phyloP scores from a whole-genome alignment of 2,797 vertebrate genomes.

The Mus spretus region DNA sequence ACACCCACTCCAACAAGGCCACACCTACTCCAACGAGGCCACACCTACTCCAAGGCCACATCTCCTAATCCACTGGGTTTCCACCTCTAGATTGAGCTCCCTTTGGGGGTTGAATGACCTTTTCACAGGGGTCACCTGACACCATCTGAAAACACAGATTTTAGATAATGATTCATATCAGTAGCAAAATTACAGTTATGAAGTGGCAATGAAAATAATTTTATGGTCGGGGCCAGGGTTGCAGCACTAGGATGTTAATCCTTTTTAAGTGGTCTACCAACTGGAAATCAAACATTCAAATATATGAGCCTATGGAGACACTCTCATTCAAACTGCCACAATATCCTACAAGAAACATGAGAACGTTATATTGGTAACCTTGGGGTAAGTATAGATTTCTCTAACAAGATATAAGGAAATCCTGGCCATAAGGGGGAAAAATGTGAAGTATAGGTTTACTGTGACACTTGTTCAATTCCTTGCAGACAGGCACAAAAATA shows the following conservation, averaged over 20 bases:
- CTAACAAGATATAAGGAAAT: not conserved
- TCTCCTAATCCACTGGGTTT: not conserved
- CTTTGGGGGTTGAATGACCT: not conserved
- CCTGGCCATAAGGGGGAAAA: not conserved
- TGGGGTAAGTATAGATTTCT: not conserved
- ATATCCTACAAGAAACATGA: not conserved
- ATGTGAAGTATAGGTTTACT: not conserved
- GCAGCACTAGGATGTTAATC: not conserved
- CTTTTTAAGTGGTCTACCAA: not conserved
- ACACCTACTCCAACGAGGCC: not conserved
- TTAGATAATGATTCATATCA: not conserved
- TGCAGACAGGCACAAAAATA: not conserved
- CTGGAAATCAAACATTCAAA: not conserved
- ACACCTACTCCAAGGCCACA: not conserved
- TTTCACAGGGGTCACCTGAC: not conserved
- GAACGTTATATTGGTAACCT: not conserved
- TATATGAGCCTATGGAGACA: not conserved
- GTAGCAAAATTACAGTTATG: not conserved
- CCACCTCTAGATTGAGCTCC: not conserved
- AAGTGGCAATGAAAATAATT: not conserved
- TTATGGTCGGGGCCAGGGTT: not conserved
- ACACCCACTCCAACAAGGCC: not conserved
- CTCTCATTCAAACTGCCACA: not conserved
- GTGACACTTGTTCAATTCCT: not conserved
- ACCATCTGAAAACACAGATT: not conserved